Percentiles rank a stretch among this genome's conserved stretches.
Evolutionary conservation across 2,888 invertebrate species (phyloP).

Genomic region (Sarcophaga rosellei): DNA sequence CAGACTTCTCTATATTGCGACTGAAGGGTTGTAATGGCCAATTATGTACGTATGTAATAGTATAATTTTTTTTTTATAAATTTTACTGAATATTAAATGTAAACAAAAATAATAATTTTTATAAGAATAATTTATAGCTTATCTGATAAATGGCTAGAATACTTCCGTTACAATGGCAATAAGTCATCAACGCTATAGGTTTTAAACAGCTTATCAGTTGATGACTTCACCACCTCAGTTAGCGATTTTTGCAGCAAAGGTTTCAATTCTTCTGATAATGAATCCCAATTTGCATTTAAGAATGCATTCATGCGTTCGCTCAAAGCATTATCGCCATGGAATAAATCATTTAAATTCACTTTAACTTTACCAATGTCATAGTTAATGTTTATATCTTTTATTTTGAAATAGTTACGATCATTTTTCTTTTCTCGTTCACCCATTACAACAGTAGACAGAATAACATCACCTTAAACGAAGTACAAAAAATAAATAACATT

Average conservation of each 20-base stretch:
- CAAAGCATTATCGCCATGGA: slow-evolving; percentile 87
- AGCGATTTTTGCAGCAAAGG: slow-evolving; percentile 86
- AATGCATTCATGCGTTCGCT: slow-evolving; percentile 89
- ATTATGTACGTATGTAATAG: too few relatives aligned
- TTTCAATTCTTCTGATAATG: slow-evolving; percentile 87
- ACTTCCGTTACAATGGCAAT: slow-evolving; percentile 78
- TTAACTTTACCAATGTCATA: slow-evolving; percentile 86
- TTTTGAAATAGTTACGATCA: slow-evolving; percentile 83
- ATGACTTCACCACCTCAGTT: slow-evolving; percentile 83
- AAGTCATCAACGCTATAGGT: slow-evolving; percentile 84
- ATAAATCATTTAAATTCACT: slow-evolving; percentile 87
- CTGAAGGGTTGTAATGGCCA: too few relatives aligned
- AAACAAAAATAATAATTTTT: too few relatives aligned
- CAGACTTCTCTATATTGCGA: too few relatives aligned
- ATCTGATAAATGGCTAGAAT: not conserved
- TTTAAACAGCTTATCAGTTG: slow-evolving; percentile 84
- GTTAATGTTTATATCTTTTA: slow-evolving; percentile 85
- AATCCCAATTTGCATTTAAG: slow-evolving; percentile 90
- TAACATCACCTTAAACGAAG: slow-evolving; percentile 84
- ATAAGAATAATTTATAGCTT: too few relatives aligned
- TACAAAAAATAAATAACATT: slow-evolving; percentile 1
- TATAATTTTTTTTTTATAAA: too few relatives aligned
- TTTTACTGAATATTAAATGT: too few relatives aligned
- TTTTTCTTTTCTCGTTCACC: slow-evolving; percentile 83
- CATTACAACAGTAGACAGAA: slow-evolving; percentile 84